These are phyloP conservation scores for Thereva nobilitata DNA, from an alignment of 2,888 invertebrate species.

Conservation along the genomic window DNA sequence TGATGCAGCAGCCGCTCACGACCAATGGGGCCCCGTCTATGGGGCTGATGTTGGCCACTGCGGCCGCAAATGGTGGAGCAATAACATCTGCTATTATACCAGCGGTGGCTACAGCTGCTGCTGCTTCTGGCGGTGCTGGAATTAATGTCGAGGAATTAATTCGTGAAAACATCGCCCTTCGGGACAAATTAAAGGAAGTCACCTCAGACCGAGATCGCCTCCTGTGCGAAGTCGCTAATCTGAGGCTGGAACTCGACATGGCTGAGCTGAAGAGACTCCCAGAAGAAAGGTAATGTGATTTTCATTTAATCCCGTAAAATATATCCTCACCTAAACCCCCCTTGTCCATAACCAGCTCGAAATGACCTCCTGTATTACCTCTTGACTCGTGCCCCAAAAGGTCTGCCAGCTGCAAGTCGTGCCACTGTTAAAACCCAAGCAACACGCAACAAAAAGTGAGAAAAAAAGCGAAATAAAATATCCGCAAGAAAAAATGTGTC, in stretches of 20 bases:
- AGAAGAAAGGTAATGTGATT: conserved; percentile 51
- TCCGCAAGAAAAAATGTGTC: too few relatives aligned
- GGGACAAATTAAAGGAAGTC: conserved; percentile 54
- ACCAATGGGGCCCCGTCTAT: conserved; percentile 10
- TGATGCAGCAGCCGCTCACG: conserved; percentile 18
- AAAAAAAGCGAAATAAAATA: too few relatives aligned
- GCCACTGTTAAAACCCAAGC: too few relatives aligned
- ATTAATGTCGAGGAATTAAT: conserved; percentile 51
- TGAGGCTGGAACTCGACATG: conserved; percentile 58
- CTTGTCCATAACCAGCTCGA: too few relatives aligned
- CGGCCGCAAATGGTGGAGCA: neutral
- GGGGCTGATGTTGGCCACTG: conserved; percentile 5
- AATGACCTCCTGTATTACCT: too few relatives aligned
- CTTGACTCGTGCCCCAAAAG: too few relatives aligned
- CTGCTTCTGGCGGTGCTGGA: conserved; percentile 17
- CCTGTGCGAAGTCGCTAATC: conserved; percentile 55
- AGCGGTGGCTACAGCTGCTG: neutral
- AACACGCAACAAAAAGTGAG: too few relatives aligned
- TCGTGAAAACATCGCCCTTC: conserved; percentile 52
- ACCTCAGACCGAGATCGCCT: conserved; percentile 54
- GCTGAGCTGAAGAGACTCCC: conserved; percentile 56
- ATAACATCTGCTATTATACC: neutral
- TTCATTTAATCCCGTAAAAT: neutral
- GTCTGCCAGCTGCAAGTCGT: too few relatives aligned
- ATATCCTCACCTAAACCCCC: too few relatives aligned